phyloP scores from a whole-genome alignment of 2,113 vertebrate genomes.

The Anser cygnoides region DNA sequence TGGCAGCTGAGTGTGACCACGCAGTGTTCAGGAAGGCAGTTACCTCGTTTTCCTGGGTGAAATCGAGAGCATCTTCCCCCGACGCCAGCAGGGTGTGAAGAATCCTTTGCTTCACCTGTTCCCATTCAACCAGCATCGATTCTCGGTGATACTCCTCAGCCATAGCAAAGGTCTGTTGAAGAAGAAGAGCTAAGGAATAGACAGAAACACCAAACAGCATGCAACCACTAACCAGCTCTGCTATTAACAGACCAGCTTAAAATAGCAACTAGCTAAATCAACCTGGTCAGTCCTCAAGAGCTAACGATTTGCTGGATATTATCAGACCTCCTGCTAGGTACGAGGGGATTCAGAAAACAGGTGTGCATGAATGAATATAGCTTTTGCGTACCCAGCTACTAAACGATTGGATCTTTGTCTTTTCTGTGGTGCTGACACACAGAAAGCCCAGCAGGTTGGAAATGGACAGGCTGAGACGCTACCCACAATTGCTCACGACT shows the following conservation, averaged over 20 bases:
- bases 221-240: neutral
- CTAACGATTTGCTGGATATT: neutral
- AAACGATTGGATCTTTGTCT: neutral
- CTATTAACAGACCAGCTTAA: neutral
- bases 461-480: neutral
- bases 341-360: neutral
- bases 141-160: constrained; percentile 97
- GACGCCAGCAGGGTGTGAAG: constrained; percentile 94
- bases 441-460: neutral
- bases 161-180: constrained; percentile 90
- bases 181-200: neutral
- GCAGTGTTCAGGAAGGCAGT: neutral
- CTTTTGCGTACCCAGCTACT: neutral
- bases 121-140: constrained; percentile 98
- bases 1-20: neutral
- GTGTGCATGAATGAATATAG: neutral
- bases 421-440: neutral
- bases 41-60: constrained; percentile 97
- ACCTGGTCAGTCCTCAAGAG: neutral
- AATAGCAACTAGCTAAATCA: neutral
- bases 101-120: constrained; percentile 97
- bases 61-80: constrained; percentile 95
- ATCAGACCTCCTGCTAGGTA: neutral
- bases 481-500: neutral
- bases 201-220: neutral